Percentiles rank a stretch among this genome's conserved stretches.
Evolutionary conservation across 2,888 invertebrate genomes (phyloP).

Genomic region (Trissoscelio sp.): DNA sequence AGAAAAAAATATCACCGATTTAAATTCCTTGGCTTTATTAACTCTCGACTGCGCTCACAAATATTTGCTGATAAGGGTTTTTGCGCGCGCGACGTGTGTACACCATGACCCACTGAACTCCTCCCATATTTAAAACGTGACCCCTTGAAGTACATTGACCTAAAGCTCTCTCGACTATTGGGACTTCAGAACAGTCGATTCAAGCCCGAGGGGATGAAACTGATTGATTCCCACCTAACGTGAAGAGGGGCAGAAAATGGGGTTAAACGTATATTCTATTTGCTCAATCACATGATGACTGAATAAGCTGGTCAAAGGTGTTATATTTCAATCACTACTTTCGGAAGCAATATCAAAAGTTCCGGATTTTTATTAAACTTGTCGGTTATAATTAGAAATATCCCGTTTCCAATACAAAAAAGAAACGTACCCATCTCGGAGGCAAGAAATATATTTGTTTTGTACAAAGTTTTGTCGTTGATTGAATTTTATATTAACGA

Average conservation of each 20-base stretch:
- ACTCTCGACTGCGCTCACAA: not conserved
- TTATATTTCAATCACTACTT: constrained; percentile 33
- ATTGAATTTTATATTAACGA: too few relatives aligned
- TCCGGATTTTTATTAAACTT: not conserved
- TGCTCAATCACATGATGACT: constrained; percentile 56
- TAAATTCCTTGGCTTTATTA: constrained; percentile 11
- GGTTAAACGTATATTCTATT: constrained; percentile 59
- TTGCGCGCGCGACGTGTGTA: constrained; percentile 5
- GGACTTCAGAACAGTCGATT: constrained; percentile 56
- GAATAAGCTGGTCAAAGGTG: constrained; percentile 51
- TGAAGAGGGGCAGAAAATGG: constrained; percentile 56
- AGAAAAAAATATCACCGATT: not conserved
- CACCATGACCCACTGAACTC: constrained; percentile 42
- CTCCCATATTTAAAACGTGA: constrained; percentile 53
- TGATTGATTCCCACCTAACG: constrained; percentile 52
- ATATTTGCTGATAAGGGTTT: not conserved
- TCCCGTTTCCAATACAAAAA: not conserved
- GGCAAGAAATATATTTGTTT: too few relatives aligned
- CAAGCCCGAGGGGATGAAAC: constrained; percentile 57
- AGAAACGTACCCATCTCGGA: too few relatives aligned
- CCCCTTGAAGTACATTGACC: constrained; percentile 48
- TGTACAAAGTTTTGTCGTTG: too few relatives aligned
- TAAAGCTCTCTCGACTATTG: constrained; percentile 52
- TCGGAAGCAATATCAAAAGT: constrained; percentile 17
- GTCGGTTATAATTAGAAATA: not conserved